Evolutionary conservation across 2,113 vertebrate genomes (phyloP).

Genomic region (Phoenicopterus ruber): DNA sequence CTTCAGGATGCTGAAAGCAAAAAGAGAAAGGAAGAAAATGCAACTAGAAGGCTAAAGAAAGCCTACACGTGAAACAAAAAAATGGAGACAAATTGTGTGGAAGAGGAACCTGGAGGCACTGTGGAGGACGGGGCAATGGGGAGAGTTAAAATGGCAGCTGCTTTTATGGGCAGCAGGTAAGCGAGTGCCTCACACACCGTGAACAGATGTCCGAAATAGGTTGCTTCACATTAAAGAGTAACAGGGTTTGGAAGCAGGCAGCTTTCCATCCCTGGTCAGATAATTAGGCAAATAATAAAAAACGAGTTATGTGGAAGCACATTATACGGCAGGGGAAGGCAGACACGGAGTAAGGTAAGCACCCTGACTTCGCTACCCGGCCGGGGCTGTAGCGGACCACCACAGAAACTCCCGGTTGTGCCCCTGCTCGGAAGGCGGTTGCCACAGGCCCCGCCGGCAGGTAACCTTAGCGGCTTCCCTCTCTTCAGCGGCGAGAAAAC

Average conservation of each 20-base stretch:
- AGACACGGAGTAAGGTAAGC: neutral
- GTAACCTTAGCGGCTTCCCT: neutral
- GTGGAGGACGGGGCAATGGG: neutral
- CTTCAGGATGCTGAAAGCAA: neutral
- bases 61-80: neutral
- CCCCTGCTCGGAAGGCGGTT: neutral
- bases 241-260: neutral
- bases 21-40: neutral
- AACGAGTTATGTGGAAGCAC: neutral
- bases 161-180: neutral
- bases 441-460: neutral
- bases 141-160: conserved; percentile 43
- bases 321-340: neutral
- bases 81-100: neutral
- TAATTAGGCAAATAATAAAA: neutral
- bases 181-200: neutral
- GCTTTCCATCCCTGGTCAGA: neutral
- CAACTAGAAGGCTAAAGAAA: neutral
- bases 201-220: neutral
- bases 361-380: neutral
- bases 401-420: neutral
- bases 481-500: neutral
- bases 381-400: neutral
- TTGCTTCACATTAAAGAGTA: neutral
- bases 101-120: neutral